Evolutionary conservation across 2,888 invertebrate species (phyloP), one percentile per base, ranked within the genome.

Genomic region (Palloptera scutellata): DNA sequence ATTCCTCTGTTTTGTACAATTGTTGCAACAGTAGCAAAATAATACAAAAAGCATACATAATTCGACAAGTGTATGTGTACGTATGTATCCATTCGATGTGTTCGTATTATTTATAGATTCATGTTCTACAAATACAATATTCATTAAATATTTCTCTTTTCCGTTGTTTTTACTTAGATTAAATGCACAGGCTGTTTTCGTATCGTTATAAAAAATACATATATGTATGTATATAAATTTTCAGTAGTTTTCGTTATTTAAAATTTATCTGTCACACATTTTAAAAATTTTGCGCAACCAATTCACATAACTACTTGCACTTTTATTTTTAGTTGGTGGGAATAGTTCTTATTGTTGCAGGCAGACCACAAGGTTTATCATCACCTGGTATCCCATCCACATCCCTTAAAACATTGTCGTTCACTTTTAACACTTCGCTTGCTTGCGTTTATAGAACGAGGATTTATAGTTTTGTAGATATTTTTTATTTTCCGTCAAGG

Each of bases 61-160:
- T n/a, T 12, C 40, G 12, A 15, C 42, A 15, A 43, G 13, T 55
- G 43, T 53, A 30, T 59, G 51, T 15, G 17, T 9, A 43, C 57
- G 53, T 65, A 52, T 65, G 45, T 65, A 65, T 60, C 20, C 43
- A 59, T 17, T 43, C 59, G 12, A 61, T 17, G 42, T 63, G 48
- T 64, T 54, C n/a, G 42, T 53, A 54, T 58, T 67, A 65, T 70
- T 67, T 63, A 67, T 67, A 67, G 65, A 70, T 30, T 60, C 60
- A 51, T 61, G 67, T 66, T 64, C 58, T 58, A 48, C 48, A 67
- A n/a, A 70, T 58, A 41, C 48, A 15, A 48, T 8, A 48, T 48
- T n/a, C 48, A 48, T n/a, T 48, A 48, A n/a, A 48, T 15, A 48
- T n/a, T 48, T 48, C 48, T n/a, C 48, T n/a, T 48, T 48, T 48